phyloP scores from a whole-genome alignment of 2,797 vertebrate genomes.

The Antennarius maculatus region DNA sequence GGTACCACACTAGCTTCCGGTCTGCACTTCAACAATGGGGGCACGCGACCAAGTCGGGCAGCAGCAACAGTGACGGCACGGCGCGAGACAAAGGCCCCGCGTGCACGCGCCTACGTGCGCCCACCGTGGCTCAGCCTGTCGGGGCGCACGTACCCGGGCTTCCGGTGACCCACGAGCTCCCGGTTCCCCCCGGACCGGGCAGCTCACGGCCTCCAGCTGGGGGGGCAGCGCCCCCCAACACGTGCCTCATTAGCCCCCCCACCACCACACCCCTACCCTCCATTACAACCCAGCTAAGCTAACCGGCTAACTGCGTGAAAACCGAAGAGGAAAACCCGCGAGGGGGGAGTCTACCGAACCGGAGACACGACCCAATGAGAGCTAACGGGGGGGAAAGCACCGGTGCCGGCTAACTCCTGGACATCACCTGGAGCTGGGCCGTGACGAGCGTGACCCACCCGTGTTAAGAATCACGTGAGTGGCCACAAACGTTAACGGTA shows the following conservation, averaged over 20 bases:
- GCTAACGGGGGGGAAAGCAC: constrained; percentile 31
- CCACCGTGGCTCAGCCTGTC: neutral
- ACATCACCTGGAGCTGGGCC: neutral
- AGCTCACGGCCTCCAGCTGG: constrained; percentile 15
- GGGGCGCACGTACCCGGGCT: neutral
- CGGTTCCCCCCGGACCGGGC: constrained; percentile 5
- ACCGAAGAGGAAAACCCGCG: neutral
- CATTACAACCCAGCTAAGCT: neutral
- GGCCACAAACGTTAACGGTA: no score
- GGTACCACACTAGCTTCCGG: no score
- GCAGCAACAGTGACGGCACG: neutral
- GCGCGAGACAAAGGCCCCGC: constrained; percentile 69
- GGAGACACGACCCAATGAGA: constrained; percentile 45
- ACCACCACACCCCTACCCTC: no score
- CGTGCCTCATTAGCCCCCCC: constrained; percentile 46
- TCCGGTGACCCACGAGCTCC: neutral
- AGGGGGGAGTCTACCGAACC: neutral
- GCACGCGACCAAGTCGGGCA: neutral
- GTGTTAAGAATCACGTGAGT: no score
- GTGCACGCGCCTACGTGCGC: constrained; percentile 35
- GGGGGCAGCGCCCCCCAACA: constrained; percentile 36
- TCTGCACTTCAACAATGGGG: no score
- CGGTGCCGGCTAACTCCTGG: constrained; percentile 43
- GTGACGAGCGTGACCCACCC: no score
- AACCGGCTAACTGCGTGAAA: fast-evolving